Evolutionary conservation across 2,113 vertebrate species (phyloP).

Genomic region (Carassius carassius): DNA sequence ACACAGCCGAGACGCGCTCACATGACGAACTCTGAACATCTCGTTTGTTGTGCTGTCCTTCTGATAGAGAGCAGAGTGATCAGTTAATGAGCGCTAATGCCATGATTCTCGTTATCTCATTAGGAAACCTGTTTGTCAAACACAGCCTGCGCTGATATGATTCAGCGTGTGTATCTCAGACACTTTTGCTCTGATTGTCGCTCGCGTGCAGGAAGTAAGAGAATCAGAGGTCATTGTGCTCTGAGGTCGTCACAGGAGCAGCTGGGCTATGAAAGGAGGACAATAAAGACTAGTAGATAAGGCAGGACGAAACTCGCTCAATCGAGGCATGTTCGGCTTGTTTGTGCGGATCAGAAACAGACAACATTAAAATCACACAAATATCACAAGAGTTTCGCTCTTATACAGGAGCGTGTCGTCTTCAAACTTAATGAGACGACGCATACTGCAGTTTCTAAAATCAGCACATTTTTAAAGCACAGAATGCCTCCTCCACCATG

Average conservation of each 20-base stretch:
- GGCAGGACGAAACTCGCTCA: constrained; percentile 44
- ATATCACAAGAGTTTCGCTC: neutral
- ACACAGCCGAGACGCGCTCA: neutral
- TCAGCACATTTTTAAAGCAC: too few species aligned
- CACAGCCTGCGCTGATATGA: neutral
- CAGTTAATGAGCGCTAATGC: neutral
- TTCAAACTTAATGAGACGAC: neutral
- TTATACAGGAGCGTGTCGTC: too few species aligned
- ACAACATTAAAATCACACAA: neutral
- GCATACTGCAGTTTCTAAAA: too few species aligned
- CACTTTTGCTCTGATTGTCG: neutral
- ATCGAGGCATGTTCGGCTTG: constrained; percentile 13
- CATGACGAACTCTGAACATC: neutral
- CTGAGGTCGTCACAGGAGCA: neutral
- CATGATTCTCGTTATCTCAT: neutral
- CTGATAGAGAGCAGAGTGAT: neutral
- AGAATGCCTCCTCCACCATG: too few species aligned
- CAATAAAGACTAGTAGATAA: constrained; percentile 57
- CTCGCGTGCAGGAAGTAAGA: constrained; percentile 32
- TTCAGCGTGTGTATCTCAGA: neutral
- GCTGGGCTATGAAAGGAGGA: constrained; percentile 47
- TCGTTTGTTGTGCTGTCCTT: neutral
- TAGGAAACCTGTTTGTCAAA: neutral
- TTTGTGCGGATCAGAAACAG: neutral
- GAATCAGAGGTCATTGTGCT: neutral